phyloP scores from a whole-genome alignment of 2,113 vertebrate genomes.

The Crotalus horridus region DNA sequence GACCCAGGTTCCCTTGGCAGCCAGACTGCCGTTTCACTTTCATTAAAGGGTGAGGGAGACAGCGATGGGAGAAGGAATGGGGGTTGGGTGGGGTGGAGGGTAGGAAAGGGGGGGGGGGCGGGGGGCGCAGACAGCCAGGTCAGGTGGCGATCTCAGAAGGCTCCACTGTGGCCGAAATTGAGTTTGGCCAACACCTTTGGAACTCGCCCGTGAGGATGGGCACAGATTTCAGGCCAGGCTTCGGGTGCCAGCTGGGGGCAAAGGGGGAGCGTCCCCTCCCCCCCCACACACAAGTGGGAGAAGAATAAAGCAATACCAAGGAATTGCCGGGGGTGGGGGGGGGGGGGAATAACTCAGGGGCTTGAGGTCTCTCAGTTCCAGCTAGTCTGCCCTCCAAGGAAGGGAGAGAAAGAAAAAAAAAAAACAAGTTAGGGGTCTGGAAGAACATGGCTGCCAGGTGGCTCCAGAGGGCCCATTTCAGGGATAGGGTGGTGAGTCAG shows the following conservation, averaged over 20 bases:
- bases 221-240: neutral
- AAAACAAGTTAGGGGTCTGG: neutral
- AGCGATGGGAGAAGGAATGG: slow-evolving; percentile 12
- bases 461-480: neutral
- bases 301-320: neutral
- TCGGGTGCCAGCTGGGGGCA: neutral
- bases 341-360: neutral
- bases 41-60: slow-evolving; percentile 13
- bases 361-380: neutral
- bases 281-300: neutral
- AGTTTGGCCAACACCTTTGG: neutral
- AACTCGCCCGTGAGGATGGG: neutral
- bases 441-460: neutral
- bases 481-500: neutral
- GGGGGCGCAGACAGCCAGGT: neutral
- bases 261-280: no score
- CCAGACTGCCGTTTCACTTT: slow-evolving; percentile 29
- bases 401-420: neutral
- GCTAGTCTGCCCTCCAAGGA: neutral
- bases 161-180: neutral
- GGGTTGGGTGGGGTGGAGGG: no score
- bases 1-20: slow-evolving; percentile 37
- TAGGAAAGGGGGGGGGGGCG: neutral
- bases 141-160: neutral
- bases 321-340: neutral